Percentiles rank a stretch among this genome's conserved stretches.
Conservation (phyloP, 2,797 vertebrate genomes). For the Pitangus sulphuratus region DNA sequence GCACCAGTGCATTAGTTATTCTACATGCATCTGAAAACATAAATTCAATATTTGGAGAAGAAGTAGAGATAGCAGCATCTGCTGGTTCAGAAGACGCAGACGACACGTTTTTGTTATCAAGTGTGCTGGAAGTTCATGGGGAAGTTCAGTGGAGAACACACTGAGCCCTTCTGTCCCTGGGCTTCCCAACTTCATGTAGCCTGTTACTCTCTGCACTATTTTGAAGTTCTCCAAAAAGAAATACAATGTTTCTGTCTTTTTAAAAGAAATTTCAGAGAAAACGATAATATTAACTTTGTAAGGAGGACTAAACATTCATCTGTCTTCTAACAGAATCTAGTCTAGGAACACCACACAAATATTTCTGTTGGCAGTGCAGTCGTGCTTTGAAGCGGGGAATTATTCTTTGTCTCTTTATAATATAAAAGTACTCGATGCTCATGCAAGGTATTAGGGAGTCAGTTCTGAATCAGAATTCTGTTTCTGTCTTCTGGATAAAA, state of each 20-base stretch:
- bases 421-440: background rate
- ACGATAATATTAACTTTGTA: background rate
- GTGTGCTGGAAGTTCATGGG: background rate
- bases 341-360: background rate
- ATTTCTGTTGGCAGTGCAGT: background rate
- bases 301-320: background rate
- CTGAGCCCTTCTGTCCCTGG: background rate
- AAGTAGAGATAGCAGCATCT: constrained; percentile 31
- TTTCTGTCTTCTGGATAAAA: background rate
- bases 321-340: background rate
- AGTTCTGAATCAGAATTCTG: background rate
- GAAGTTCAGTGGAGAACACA: background rate
- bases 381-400: background rate
- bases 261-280: background rate
- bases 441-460: background rate
- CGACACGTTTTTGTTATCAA: background rate
- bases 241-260: background rate
- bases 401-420: background rate
- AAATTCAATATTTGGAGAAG: background rate
- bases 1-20: constrained; percentile 43
- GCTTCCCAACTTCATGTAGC: background rate
- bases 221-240: background rate
- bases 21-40: constrained; percentile 2
- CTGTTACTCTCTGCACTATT: background rate
- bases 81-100: background rate